A percentile compares a stretch with the other conserved stretches of the same genome.
Conservation (phyloP, 2,113 vertebrate genomes). For the Mesitornis unicolor region DNA sequence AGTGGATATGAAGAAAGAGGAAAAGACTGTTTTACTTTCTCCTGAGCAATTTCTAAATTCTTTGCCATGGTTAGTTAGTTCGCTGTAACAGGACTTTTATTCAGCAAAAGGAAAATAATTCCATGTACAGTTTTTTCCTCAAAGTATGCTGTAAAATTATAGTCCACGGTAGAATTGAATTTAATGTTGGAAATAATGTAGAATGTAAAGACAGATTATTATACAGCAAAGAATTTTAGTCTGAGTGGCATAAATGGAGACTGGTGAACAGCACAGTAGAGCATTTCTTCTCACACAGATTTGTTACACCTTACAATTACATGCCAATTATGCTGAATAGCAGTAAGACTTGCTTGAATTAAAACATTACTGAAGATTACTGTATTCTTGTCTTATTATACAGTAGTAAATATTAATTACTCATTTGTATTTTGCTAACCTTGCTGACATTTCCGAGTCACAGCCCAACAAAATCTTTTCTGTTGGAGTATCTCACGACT, state of each 20-base stretch:
- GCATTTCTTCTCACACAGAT: background rate
- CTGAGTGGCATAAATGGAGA: conserved; percentile 10
- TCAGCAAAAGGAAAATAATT: background rate
- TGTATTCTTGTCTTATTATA: background rate
- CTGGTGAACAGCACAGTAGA: background rate
- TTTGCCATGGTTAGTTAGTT: background rate
- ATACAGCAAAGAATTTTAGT: background rate
- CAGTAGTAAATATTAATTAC: background rate
- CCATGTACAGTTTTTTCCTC: background rate
- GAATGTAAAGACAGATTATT: background rate
- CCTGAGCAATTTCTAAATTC: background rate
- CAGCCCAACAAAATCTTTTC: background rate
- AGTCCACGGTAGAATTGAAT: background rate
- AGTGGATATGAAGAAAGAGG: background rate
- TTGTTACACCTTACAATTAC: background rate
- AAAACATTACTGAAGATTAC: background rate
- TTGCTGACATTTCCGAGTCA: background rate
- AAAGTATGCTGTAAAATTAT: background rate
- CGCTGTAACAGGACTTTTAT: background rate
- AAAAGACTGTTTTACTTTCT: background rate
- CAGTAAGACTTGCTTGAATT: background rate
- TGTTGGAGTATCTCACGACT: background rate
- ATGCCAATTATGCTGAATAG: background rate
- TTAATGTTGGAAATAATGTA: background rate
- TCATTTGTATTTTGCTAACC: background rate